Percentiles rank a stretch among this genome's conserved stretches.
Evolutionary conservation across 2,888 invertebrate genomes (phyloP).

Genomic region (Conops quadrifasciatus): DNA sequence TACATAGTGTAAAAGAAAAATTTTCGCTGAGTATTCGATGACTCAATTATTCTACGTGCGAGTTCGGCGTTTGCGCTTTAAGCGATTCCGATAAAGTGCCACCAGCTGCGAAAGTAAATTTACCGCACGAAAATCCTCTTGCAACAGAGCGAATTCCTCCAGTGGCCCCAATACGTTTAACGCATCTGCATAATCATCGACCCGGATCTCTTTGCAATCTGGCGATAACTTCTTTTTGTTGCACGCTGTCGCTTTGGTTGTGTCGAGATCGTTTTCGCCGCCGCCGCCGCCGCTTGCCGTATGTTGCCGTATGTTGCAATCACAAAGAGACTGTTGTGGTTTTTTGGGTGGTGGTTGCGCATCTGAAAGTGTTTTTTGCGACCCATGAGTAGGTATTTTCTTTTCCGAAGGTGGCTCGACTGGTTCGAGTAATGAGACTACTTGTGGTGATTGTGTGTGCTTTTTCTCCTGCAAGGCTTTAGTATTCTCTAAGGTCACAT

Average conservation of each 20-base stretch:
- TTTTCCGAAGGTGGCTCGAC: not conserved
- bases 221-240: not conserved
- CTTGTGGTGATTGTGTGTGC: not conserved
- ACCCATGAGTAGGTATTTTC: not conserved
- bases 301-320: too few species aligned
- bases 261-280: not conserved
- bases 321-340: not conserved
- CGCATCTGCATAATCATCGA: conserved; percentile 43
- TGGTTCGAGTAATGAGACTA: not conserved
- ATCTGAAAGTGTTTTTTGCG: not conserved
- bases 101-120: conserved; percentile 48
- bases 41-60: not conserved
- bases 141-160: conserved; percentile 47
- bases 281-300: not conserved
- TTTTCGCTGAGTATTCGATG: too few species aligned
- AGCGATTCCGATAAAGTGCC: conserved; percentile 36
- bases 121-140: conserved; percentile 49
- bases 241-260: not conserved
- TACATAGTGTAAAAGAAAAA: too few species aligned
- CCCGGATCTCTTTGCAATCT: not conserved
- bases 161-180: conserved; percentile 44
- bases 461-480: not conserved
- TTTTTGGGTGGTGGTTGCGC: not conserved
- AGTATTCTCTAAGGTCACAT: not conserved
- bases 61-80: conserved; percentile 13